Conservation (phyloP, 2,797 vertebrate species). For the Hylomyscus alleni region DNA sequence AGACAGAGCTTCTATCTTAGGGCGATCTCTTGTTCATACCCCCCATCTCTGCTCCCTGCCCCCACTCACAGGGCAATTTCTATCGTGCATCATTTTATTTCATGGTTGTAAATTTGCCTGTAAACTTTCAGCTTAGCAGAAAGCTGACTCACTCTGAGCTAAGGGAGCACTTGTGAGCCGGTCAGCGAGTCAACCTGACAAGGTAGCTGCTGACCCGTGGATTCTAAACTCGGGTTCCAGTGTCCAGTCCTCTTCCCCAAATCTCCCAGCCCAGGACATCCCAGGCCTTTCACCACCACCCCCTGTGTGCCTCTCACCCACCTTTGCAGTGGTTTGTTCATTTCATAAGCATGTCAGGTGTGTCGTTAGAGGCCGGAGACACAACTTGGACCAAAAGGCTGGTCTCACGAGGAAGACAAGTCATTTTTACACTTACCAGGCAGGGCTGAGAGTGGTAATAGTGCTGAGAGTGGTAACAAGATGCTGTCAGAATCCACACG, state of each 20-base stretch:
- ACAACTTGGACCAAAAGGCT: background rate
- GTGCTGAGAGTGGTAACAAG: background rate
- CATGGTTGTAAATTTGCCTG: constrained; percentile 64
- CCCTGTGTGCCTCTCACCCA: background rate
- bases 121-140: constrained; percentile 33
- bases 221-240: background rate
- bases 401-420: background rate
- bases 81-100: constrained; percentile 1
- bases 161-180: constrained; percentile 56
- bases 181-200: constrained; percentile 13
- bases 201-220: background rate
- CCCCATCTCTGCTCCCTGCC: background rate
- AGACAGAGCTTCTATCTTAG: background rate
- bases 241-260: background rate
- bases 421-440: background rate
- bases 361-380: background rate
- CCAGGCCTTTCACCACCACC: background rate
- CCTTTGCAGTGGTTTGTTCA: background rate
- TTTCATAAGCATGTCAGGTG: background rate
- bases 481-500: background rate
- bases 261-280: background rate
- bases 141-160: constrained; percentile 56
- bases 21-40: background rate
- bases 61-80: background rate
- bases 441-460: background rate